phyloP scores from a whole-genome alignment of 2,888 invertebrate species.

The Lycophotia porphyrea region DNA sequence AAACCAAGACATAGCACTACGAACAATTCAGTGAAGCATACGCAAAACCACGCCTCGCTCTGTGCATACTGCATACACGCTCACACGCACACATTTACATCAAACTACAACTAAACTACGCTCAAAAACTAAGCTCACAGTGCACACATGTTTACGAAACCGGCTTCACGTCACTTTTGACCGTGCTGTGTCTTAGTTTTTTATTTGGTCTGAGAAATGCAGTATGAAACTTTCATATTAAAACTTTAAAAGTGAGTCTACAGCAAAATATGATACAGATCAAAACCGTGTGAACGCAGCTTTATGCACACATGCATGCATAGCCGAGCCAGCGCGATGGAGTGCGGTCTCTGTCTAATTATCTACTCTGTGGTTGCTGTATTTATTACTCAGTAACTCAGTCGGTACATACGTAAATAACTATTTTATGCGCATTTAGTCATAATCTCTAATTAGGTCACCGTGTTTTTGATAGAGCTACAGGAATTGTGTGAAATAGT shows the following conservation, averaged over 20 bases:
- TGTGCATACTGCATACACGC: too few species aligned
- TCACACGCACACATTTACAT: too few species aligned
- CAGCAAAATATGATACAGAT: neutral
- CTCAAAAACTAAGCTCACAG: too few species aligned
- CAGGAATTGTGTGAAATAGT: neutral
- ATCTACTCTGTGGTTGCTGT: conserved; percentile 10
- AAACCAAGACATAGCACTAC: too few species aligned
- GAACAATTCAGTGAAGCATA: too few species aligned
- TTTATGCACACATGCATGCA: neutral
- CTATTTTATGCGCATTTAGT: conserved; percentile 41
- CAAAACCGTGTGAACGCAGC: neutral
- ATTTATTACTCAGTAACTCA: conserved; percentile 12
- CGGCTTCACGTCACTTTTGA: too few species aligned
- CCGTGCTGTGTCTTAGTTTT: too few species aligned
- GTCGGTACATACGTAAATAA: conserved; percentile 20
- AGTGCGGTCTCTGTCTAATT: conserved; percentile 16
- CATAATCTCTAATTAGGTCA: conserved; percentile 42
- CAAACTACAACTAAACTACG: too few species aligned
- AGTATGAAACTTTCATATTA: neutral
- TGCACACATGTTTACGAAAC: too few species aligned
- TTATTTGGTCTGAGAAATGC: too few species aligned
- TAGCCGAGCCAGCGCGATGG: too few species aligned
- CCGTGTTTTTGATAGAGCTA: conserved; percentile 12
- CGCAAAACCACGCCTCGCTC: too few species aligned
- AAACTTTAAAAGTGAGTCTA: neutral